phyloP scores from a whole-genome alignment of 2,797 vertebrate genomes.

The Pipistrellus kuhlii region DNA sequence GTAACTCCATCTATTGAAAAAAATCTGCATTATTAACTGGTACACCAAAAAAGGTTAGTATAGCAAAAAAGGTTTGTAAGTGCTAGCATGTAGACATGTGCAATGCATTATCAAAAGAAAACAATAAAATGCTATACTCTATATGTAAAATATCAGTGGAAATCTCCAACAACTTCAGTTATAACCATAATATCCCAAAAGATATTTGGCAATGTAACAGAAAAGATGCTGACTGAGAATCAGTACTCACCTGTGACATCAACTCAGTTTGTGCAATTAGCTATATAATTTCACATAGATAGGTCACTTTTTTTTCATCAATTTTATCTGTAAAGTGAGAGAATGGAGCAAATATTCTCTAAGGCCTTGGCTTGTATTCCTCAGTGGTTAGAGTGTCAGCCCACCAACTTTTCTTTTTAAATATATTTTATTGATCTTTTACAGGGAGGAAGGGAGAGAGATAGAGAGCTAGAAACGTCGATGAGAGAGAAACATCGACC shows the following conservation, averaged over 20 bases:
- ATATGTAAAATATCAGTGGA: neutral
- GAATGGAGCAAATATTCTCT: neutral
- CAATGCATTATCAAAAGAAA: neutral
- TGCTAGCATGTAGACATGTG: neutral
- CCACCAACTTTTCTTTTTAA: no score
- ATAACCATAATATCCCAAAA: neutral
- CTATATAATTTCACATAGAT: neutral
- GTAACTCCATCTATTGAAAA: no score
- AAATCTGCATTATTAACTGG: no score
- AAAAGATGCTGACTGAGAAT: neutral
- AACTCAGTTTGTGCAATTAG: conserved; percentile 14
- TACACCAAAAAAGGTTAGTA: no score
- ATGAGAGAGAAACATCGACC: no score
- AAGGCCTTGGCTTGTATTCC: neutral
- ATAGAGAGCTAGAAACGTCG: no score
- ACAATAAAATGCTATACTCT: neutral
- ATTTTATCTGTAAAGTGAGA: neutral
- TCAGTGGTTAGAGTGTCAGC: no score
- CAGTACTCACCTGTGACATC: neutral
- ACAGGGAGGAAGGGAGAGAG: no score
- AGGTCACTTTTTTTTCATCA: neutral
- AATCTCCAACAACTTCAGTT: neutral
- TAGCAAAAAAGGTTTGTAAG: neutral
- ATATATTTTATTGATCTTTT: no score
- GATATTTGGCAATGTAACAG: neutral